phyloP scores from a whole-genome alignment of 2,113 vertebrate genomes.

The Hemicordylus capensis region DNA sequence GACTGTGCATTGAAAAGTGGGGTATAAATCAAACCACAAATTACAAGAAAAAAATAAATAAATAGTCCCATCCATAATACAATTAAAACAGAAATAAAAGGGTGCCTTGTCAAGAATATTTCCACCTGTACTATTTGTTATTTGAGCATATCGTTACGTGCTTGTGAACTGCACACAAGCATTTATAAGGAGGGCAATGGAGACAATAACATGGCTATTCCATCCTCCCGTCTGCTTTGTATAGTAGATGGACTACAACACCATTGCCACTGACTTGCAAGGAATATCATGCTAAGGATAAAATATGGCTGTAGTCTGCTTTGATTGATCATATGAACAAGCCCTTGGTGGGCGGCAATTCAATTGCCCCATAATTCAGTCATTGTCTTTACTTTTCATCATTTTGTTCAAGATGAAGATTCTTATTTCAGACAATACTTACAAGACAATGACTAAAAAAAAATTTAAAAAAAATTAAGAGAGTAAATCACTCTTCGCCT shows the following conservation, averaged over 20 bases:
- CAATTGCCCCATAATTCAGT: not conserved
- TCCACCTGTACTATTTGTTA: not conserved
- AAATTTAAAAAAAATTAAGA: not conserved
- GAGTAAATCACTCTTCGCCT: slow-evolving; percentile 6
- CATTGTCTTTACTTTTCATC: not conserved
- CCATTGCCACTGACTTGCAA: not conserved
- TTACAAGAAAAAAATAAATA: too few relatives aligned
- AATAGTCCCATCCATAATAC: not conserved
- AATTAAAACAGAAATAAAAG: not conserved
- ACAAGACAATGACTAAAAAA: not conserved
- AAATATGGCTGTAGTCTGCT: not conserved
- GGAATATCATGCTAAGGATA: not conserved
- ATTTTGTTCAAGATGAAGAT: not conserved
- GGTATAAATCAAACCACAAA: too few relatives aligned
- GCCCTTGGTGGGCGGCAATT: not conserved
- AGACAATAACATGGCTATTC: not conserved
- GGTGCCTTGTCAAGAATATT: not conserved
- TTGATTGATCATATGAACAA: not conserved
- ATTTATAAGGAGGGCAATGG: not conserved
- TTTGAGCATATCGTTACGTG: not conserved
- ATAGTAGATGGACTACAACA: not conserved
- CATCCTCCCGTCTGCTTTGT: not conserved
- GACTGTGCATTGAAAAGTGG: too few relatives aligned
- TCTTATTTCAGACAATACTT: not conserved
- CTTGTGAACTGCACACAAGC: not conserved